These are phyloP conservation scores for Hycleus cichorii DNA, from an alignment of 1,140 invertebrate species.

Conservation along the genomic window DNA sequence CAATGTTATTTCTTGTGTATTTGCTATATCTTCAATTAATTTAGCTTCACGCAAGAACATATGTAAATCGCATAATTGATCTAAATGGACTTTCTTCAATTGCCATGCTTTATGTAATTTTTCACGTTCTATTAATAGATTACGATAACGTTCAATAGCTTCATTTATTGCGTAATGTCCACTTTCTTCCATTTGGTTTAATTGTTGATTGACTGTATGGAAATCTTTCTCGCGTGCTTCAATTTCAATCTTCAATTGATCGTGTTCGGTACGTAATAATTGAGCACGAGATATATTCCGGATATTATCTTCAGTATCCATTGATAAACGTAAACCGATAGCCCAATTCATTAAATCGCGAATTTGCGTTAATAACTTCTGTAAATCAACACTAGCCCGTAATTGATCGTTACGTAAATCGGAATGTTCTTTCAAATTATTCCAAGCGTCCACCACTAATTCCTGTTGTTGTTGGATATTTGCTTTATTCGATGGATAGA, in stretches of 20 bases:
- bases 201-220: conserved; percentile 66
- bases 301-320: conserved; percentile 76
- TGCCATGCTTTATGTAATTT: conserved; percentile 81
- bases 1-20: conserved; percentile 75
- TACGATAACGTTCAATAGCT: conserved; percentile 69
- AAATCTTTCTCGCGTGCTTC: conserved; percentile 89
- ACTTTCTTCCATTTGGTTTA: conserved; percentile 75
- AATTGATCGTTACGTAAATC: conserved; percentile 71
- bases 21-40: conserved; percentile 83
- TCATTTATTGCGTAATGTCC: conserved; percentile 71
- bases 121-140: conserved; percentile 70
- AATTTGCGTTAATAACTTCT: conserved; percentile 74
- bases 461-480: conserved; percentile 65
- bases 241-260: conserved; percentile 88
- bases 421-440: conserved; percentile 73
- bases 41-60: conserved; percentile 93
- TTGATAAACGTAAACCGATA: conserved; percentile 65
- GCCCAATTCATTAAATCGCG: conserved; percentile 88
- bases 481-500: conserved; percentile 87
- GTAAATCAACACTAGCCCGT: conserved; percentile 81
- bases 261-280: conserved; percentile 80
- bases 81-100: conserved; percentile 80
- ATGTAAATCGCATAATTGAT: conserved; percentile 91
- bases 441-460: conserved; percentile 82
- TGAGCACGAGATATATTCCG: conserved; percentile 82